A percentile compares a stretch with the other conserved stretches of the same genome.
phyloP scores from a whole-genome alignment of 2,888 invertebrate genomes.

The Scaptomyza caliginosa region DNA sequence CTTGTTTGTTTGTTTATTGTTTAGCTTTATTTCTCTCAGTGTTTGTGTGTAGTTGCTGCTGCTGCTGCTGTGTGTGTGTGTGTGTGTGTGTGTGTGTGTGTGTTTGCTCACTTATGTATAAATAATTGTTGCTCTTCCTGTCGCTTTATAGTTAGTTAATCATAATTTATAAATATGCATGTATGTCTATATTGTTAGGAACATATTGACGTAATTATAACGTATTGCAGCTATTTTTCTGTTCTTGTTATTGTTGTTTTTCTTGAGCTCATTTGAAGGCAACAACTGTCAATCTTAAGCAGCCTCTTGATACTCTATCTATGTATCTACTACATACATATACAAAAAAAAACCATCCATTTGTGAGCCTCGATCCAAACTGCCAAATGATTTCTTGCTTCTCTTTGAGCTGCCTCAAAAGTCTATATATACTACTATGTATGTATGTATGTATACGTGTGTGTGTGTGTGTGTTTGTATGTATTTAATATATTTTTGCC shows the following conservation, averaged over 20 bases:
- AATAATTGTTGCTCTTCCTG: conserved; percentile 43
- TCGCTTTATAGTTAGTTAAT: conserved; percentile 50
- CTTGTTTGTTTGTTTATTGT: neutral
- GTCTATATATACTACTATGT: conserved; percentile 8
- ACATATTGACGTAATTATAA: conserved; percentile 84
- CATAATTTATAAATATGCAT: conserved; percentile 54
- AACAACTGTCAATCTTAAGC: conserved; percentile 41
- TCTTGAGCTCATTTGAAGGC: conserved; percentile 11
- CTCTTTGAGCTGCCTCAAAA: conserved; percentile 32
- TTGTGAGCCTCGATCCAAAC: conserved; percentile 19
- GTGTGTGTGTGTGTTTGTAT: conserved; percentile 1
- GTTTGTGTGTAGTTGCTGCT: conserved; percentile 16
- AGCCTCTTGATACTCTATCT: conserved; percentile 43
- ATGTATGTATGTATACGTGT: conserved; percentile 8
- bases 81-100: conserved; percentile 20
- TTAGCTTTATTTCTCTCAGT: neutral
- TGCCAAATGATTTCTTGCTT: conserved; percentile 14
- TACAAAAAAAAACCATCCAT: neutral
- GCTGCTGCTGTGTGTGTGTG: conserved; percentile 27
- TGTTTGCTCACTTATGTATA: conserved; percentile 38
- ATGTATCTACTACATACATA: conserved; percentile 1
- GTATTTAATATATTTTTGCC: too few relatives aligned
- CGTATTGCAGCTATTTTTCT: conserved; percentile 84
- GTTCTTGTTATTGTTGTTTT: conserved; percentile 17
- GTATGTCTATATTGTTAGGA: conserved; percentile 83